phyloP scores from a whole-genome alignment of 1,140 invertebrate species.

The Sarcophaga peregrina region DNA sequence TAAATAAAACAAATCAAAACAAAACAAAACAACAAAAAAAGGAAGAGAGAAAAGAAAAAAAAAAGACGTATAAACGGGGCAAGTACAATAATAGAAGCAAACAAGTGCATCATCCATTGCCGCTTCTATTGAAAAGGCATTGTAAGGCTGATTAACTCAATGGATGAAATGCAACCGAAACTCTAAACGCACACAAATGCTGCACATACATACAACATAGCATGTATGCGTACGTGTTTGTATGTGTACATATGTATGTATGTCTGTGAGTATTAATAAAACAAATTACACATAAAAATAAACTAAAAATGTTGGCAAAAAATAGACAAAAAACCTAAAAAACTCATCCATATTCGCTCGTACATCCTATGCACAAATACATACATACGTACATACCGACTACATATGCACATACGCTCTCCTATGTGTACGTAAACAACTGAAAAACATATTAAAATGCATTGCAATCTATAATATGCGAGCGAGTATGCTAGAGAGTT shows the following conservation, averaged over 20 bases:
- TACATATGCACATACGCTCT: background rate
- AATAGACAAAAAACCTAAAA: constrained; percentile 30
- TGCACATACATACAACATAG: background rate
- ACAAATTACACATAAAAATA: constrained; percentile 33
- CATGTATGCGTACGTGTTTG: background rate
- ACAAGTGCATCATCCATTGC: constrained; percentile 23
- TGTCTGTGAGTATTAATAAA: constrained; percentile 8
- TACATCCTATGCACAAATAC: background rate
- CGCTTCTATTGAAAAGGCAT: constrained; percentile 28
- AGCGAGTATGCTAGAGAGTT: background rate
- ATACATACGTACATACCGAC: background rate
- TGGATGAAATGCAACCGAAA: constrained; percentile 5
- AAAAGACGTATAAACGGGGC: constrained; percentile 7
- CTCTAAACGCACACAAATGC: background rate
- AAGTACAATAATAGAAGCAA: constrained; percentile 31
- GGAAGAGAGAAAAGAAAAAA: constrained; percentile 13
- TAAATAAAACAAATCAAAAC: constrained; percentile 17
- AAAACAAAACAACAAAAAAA: background rate
- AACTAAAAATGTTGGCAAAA: constrained; percentile 26
- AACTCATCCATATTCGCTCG: background rate
- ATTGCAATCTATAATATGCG: background rate
- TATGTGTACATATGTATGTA: background rate
- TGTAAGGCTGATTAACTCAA: constrained; percentile 34
- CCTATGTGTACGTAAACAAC: background rate
- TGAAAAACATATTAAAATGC: background rate